Base-by-base conservation (phyloP, 2,797 vertebrate genomes). In the Sarcoramphus papa region DNA sequence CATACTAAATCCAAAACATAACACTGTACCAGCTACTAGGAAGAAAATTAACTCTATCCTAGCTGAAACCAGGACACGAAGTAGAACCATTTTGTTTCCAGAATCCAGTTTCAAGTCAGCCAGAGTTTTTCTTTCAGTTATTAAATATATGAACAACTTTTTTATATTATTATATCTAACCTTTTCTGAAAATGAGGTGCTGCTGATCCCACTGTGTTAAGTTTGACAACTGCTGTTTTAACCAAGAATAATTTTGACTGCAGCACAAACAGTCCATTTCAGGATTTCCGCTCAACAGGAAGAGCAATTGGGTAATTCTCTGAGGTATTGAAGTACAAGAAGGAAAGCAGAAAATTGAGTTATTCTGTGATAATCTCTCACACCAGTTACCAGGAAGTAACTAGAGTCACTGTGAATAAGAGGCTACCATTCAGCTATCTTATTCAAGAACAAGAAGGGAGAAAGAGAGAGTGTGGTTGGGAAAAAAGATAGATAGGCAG, bases 211-310 rank as follows among this genome's bases (percentile, higher is more conserved):
- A 59, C 43, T 89, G 53, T 81, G 54, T 15, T 91, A 81, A 88
- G 82, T 95, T 81, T 72, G 53, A 83, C 89, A 16, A 84, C 65
- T 54, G n/a, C 13, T 86, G 23, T 5, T 96, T 94, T 86, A 93
- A 79, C 68, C 62, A 65, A 82, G 27, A 90, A 86, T 92, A 81
- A 85, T 93, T 84, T 93, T 92, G 43, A 53, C 81, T 94, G 45
- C 11, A 59, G 57, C 27, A 83, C 9, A 90, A 88, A 93, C 12
- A 78, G 31, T 88, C 92, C 48, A 22, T 94, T 97, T 93, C 85
- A 94, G 68, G 24, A 81, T 94, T 96, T 96, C 83, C 24, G 54
- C n/a, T 87, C 80, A 85, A 54, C 28, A 57, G 28, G 64, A 53
- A 81, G 76, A 93, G 50, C 35, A 93, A 60, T 28, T 83, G 30